Percentiles rank a stretch among this genome's conserved stretches.
phyloP scores from a whole-genome alignment of 2,797 vertebrate species.

The Propithecus deckenii region DNA sequence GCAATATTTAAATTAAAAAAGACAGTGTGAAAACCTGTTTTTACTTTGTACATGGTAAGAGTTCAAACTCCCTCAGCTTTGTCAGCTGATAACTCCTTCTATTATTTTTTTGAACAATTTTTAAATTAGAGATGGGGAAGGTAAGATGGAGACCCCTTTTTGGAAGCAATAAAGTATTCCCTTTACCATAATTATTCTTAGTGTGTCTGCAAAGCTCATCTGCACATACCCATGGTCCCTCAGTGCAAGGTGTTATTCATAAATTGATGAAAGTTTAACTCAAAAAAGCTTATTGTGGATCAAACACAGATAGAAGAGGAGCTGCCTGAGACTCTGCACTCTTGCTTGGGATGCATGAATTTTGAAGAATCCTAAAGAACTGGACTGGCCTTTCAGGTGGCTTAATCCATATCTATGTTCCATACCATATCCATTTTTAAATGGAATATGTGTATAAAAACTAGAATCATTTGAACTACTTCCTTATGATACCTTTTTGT shows the following conservation, averaged over 20 bases:
- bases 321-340: background rate
- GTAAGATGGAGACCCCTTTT: background rate
- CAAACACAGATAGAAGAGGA: background rate
- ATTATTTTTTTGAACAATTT: background rate
- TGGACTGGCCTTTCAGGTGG: too few species aligned
- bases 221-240: background rate
- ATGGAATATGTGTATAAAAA: background rate
- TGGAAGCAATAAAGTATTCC: background rate
- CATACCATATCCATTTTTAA: background rate
- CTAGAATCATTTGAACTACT: background rate
- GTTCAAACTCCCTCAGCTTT: conserved; percentile 38
- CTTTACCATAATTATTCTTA: conserved; percentile 8
- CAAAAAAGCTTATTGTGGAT: background rate
- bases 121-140: background rate
- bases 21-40: conserved; percentile 28
- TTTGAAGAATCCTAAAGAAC: background rate
- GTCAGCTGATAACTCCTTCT: conserved; percentile 18
- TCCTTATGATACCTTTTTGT: background rate
- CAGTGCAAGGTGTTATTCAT: background rate
- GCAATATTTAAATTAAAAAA: conserved; percentile 39
- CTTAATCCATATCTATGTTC: background rate
- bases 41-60: conserved; percentile 35
- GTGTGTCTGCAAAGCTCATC: background rate
- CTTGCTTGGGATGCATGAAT: background rate
- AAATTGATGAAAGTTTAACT: background rate